Conservation (phyloP, 2,888 invertebrate genomes). For the Drosophila tripunctata region DNA sequence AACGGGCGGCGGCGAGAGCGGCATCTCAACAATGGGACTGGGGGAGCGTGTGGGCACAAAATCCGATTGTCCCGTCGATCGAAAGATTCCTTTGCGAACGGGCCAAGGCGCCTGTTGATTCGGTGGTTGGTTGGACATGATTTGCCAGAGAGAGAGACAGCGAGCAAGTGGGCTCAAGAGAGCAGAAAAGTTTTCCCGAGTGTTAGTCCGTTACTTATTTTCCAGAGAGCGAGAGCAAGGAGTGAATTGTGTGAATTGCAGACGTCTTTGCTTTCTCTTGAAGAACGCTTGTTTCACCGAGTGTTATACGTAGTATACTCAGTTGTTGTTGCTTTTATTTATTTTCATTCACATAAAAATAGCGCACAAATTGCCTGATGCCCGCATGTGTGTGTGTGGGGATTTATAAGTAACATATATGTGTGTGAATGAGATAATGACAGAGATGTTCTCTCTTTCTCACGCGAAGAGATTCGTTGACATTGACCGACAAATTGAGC, state of each 20-base stretch:
- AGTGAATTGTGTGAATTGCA: too few species aligned
- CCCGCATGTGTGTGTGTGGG: constrained; percentile 19
- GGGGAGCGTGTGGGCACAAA: constrained; percentile 83
- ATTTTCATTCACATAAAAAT: constrained; percentile 72
- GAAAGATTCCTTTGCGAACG: constrained; percentile 87
- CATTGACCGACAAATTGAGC: constrained; percentile 66
- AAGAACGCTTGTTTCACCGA: constrained; percentile 11
- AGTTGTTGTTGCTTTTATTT: constrained; percentile 38
- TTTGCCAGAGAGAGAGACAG: not conserved
- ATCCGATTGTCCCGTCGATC: constrained; percentile 84
- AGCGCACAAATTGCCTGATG: constrained; percentile 68
- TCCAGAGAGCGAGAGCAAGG: not conserved
- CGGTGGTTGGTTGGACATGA: constrained; percentile 82
- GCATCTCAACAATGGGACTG: constrained; percentile 84
- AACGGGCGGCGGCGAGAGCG: constrained; percentile 81
- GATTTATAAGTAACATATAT: constrained; percentile 5
- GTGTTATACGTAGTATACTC: constrained; percentile 36
- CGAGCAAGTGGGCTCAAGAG: too few species aligned
- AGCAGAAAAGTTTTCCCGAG: too few species aligned
- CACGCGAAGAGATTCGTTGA: constrained; percentile 23
- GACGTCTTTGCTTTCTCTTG: too few species aligned
- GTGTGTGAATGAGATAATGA: not conserved
- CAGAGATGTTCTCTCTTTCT: too few species aligned
- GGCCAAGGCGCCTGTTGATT: constrained; percentile 90
- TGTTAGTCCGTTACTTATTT: too few species aligned